These are phyloP conservation scores for Caerostris extrusa DNA, from an alignment of 1,140 invertebrate genomes.

Conservation along the genomic window DNA sequence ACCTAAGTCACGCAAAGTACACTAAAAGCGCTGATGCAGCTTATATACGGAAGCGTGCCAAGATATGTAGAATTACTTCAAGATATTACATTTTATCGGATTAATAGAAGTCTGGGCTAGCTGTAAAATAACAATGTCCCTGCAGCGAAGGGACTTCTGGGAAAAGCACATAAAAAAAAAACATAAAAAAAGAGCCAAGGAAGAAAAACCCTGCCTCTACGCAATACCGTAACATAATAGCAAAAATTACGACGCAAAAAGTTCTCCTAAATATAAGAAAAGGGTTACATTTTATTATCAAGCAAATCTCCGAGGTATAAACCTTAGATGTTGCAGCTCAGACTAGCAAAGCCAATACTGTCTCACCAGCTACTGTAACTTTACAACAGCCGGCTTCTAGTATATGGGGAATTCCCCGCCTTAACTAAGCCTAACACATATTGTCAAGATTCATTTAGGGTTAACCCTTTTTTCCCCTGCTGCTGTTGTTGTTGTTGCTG, in stretches of 20 bases:
- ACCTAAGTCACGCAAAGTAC: background rate
- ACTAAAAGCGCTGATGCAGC: constrained; percentile 4
- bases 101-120: background rate
- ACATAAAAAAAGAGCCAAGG: no score
- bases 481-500: no score
- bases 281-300: background rate
- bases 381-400: background rate
- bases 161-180: background rate
- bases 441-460: background rate
- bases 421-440: background rate
- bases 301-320: background rate
- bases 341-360: background rate
- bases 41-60: background rate
- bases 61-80: background rate
- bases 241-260: constrained; percentile 32
- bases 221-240: background rate
- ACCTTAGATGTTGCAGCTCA: background rate
- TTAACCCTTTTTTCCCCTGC: no score
- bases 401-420: background rate
- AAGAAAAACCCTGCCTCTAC: background rate
- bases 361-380: background rate
- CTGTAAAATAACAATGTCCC: background rate
- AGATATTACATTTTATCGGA: constrained; percentile 18
- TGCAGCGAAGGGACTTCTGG: background rate
- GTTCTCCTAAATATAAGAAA: background rate